Conservation (phyloP, 1,140 invertebrate genomes). For the Bicyclus anynana region DNA sequence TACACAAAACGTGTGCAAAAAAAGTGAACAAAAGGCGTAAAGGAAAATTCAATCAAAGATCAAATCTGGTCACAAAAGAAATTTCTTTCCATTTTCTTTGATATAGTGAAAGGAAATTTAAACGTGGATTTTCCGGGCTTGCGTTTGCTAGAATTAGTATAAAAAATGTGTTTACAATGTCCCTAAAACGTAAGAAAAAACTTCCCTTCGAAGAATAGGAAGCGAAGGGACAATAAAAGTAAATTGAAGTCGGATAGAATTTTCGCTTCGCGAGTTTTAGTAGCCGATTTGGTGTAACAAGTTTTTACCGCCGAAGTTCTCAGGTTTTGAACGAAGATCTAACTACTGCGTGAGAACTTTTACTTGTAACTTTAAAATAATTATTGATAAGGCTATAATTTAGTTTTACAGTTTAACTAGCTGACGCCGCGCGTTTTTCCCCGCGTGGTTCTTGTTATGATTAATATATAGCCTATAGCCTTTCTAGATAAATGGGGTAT, state of each 20-base stretch:
- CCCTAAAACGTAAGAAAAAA: constrained; percentile 54
- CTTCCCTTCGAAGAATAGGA: constrained; percentile 51
- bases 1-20: neutral
- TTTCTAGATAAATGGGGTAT: too few species aligned
- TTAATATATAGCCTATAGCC: too few species aligned
- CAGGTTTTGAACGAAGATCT: constrained; percentile 48
- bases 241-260: constrained; percentile 75
- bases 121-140: constrained; percentile 47
- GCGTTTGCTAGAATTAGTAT: constrained; percentile 47
- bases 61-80: constrained; percentile 37
- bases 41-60: constrained; percentile 45
- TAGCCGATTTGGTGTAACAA: constrained; percentile 71
- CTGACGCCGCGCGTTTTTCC: too few species aligned
- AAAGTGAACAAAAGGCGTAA: neutral
- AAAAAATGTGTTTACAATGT: constrained; percentile 61
- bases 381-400: too few species aligned
- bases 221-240: constrained; percentile 72
- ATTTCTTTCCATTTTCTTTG: constrained; percentile 40
- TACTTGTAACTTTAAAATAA: neutral
- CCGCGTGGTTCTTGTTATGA: too few species aligned
- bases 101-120: constrained; percentile 45
- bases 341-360: neutral
- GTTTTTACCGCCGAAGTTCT: constrained; percentile 71
- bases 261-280: constrained; percentile 74
- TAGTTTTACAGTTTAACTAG: too few species aligned